Base-by-base conservation (phyloP, 2,888 invertebrate genomes). In the Drosophila anomalata region DNA sequence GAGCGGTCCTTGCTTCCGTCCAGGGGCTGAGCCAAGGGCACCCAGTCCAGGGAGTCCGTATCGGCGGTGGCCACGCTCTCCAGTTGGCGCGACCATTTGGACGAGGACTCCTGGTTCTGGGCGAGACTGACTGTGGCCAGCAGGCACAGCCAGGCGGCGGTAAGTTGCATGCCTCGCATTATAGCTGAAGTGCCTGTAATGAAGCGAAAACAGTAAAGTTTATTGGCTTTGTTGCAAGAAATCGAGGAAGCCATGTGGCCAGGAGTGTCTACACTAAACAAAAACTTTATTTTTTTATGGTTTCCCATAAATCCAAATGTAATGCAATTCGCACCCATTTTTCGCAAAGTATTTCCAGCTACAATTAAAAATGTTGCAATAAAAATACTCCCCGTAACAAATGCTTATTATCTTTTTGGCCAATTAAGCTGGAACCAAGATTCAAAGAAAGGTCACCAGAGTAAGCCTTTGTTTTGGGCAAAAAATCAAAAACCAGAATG, bases 41-140 rank as follows among this genome's bases (percentile, higher is more conserved):
- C 92, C 94, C 94, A 94, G 61, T 94, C 94, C 46, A 91, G 76
- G 3, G 89, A 78, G 44, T 90, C 91, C 26, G 88, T 62, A 17
- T 85, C 81, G 7, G 84, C 69, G 0, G 84, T 60, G 4, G 77
- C 87, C n/a, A 81, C 83, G 8, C 83, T 75, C 51, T 89, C 88
- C 65, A 92, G 66, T 71, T 92, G 92, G 2, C 91, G 80, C 26
- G 92, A 92, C 92, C 92, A 92, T 76, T 92, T 90, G 11, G 89
- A 88, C 0, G 69, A 24, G 2, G 85, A 83, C 24, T 84, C 80
- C 60, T 81, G 76, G 4, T 79, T 72, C 31, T 79, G 73, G 0
- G 69, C 72, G 4, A 77, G 60, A 11, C 39, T 55, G n/a, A 65
- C 69, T 14, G 80, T 68, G 47, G 70, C 75, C 63, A 89, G 59